These are phyloP conservation scores for Holotrichia oblita DNA, from an alignment of 1,140 invertebrate species.

Conservation along the genomic window DNA sequence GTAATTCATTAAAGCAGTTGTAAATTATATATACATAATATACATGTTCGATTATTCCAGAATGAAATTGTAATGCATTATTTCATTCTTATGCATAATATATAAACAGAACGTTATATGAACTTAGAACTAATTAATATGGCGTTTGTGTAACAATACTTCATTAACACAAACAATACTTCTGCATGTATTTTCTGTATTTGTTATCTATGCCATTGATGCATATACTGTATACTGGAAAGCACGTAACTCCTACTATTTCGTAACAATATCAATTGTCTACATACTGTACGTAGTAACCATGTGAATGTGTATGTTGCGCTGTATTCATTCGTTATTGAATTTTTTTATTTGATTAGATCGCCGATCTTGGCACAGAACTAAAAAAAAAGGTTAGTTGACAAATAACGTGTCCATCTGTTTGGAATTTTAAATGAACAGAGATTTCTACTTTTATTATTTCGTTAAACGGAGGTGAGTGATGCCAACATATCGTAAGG, in stretches of 20 bases:
- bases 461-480: background rate
- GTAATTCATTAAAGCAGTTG: too few species aligned
- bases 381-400: conserved; percentile 13
- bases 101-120: background rate
- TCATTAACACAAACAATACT: conserved; percentile 14
- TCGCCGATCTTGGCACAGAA: conserved; percentile 16
- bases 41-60: too few species aligned
- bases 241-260: background rate
- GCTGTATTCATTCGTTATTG: background rate
- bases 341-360: conserved; percentile 13
- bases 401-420: conserved; percentile 12
- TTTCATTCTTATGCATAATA: background rate
- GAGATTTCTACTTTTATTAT: conserved; percentile 33
- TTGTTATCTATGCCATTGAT: background rate
- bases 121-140: conserved; percentile 15
- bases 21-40: too few species aligned
- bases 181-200: background rate
- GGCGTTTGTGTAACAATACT: background rate
- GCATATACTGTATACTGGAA: background rate
- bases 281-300: background rate
- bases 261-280: background rate
- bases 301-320: background rate
- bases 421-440: conserved; percentile 8
- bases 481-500: background rate
- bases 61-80: background rate